Evolutionary conservation across 2,113 vertebrate genomes (phyloP).

Genomic region (Antechinus flavipes): DNA sequence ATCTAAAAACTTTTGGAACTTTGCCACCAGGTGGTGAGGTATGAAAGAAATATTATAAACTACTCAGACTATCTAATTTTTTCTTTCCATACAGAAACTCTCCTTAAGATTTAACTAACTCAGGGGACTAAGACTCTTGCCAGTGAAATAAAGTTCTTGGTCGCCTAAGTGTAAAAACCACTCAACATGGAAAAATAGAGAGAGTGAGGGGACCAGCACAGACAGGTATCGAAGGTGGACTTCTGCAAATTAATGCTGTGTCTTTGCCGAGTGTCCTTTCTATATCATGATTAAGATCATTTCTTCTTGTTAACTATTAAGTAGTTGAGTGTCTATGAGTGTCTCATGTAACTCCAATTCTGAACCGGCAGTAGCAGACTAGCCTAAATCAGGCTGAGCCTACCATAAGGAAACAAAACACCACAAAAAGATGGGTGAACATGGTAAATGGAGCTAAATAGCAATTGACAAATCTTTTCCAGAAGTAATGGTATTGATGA

Average conservation of each 20-base stretch:
- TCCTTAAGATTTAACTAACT: neutral
- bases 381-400: neutral
- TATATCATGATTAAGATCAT: neutral
- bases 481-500: neutral
- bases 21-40: neutral
- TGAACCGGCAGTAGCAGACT: neutral
- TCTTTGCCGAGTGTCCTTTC: neutral
- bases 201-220: neutral
- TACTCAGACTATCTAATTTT: neutral
- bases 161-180: neutral
- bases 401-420: neutral
- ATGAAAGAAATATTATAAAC: neutral
- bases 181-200: neutral
- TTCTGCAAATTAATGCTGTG: neutral
- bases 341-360: neutral
- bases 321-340: neutral
- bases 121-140: neutral
- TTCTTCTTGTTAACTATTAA: neutral
- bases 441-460: neutral
- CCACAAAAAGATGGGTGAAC: neutral
- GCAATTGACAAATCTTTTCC: neutral
- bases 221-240: neutral
- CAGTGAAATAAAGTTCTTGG: neutral
- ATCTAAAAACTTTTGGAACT: neutral
- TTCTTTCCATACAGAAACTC: neutral